Percentiles rank a stretch among this genome's conserved stretches.
phyloP scores from a whole-genome alignment of 2,113 vertebrate genomes.

The Suncus etruscus region DNA sequence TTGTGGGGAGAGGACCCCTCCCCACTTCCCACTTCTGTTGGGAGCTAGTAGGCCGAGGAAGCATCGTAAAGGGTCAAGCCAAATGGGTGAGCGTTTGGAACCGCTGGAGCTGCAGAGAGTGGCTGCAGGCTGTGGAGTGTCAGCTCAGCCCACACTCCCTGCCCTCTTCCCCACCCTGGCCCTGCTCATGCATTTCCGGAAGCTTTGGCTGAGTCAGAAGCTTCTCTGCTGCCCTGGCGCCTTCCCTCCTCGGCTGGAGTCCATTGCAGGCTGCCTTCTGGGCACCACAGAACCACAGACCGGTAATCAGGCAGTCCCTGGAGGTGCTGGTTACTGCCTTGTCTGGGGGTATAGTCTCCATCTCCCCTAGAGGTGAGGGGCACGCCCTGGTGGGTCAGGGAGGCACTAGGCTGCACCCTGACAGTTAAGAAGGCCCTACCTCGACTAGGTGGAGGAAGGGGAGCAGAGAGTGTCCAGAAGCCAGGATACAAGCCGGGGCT shows the following conservation, averaged over 20 bases:
- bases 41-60: too few species aligned
- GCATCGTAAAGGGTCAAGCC: too few species aligned
- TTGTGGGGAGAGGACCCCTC: background rate
- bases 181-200: background rate
- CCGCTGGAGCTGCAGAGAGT: background rate
- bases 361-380: background rate
- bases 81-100: too few species aligned
- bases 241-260: background rate
- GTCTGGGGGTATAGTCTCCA: conserved; percentile 32
- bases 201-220: conserved; percentile 60
- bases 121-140: background rate
- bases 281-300: background rate
- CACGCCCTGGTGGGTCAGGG: background rate
- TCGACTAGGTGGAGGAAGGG: too few species aligned
- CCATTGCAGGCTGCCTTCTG: conserved; percentile 65
- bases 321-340: conserved; percentile 72
- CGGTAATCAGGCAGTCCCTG: conserved; percentile 40
- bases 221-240: background rate
- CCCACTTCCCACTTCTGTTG: background rate
- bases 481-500: too few species aligned
- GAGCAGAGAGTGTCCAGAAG: too few species aligned
- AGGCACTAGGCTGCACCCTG: background rate
- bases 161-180: background rate
- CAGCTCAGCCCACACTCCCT: background rate
- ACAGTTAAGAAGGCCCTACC: background rate